A percentile compares a stretch with the other conserved stretches of the same genome.
Evolutionary conservation across 1,140 invertebrate genomes (phyloP).

Genomic region (Drosophila jambulina): DNA sequence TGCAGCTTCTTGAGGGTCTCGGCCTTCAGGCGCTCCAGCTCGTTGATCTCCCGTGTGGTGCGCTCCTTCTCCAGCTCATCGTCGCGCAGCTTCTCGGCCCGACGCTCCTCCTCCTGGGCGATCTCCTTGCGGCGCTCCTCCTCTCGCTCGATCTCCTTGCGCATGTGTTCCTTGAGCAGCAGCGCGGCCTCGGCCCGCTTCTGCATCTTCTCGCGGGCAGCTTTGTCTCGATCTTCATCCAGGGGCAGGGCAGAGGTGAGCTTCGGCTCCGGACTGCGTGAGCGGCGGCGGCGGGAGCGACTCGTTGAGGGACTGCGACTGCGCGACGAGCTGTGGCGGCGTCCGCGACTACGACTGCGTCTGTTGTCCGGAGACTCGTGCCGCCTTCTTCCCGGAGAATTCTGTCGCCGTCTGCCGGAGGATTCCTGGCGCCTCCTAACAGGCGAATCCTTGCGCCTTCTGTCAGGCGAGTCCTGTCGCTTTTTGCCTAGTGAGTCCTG

Average conservation of each 20-base stretch:
- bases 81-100: conserved; percentile 79
- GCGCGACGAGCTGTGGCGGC: conserved; percentile 57
- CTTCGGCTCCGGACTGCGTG: conserved; percentile 56
- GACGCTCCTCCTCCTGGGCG: conserved; percentile 81
- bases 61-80: conserved; percentile 82
- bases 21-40: conserved; percentile 77
- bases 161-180: conserved; percentile 87
- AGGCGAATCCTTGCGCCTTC: conserved; percentile 16
- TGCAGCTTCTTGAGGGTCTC: conserved; percentile 80
- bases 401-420: conserved; percentile 38
- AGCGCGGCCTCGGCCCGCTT: conserved; percentile 85
- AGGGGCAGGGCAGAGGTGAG: conserved; percentile 36
- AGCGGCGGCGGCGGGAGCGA: conserved; percentile 47
- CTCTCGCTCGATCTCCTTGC: conserved; percentile 86
- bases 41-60: conserved; percentile 75
- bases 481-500: conserved; percentile 37
- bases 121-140: conserved; percentile 85
- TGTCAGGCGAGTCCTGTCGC: conserved; percentile 16
- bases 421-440: conserved; percentile 26
- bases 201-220: conserved; percentile 84
- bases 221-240: conserved; percentile 67
- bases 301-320: conserved; percentile 54
- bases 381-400: conserved; percentile 38
- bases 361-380: conserved; percentile 22
- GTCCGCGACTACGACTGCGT: conserved; percentile 62